A percentile compares a stretch with the other conserved stretches of the same genome.
Evolutionary conservation across 2,888 invertebrate species (phyloP).

Genomic region (Cosmia pyralina): DNA sequence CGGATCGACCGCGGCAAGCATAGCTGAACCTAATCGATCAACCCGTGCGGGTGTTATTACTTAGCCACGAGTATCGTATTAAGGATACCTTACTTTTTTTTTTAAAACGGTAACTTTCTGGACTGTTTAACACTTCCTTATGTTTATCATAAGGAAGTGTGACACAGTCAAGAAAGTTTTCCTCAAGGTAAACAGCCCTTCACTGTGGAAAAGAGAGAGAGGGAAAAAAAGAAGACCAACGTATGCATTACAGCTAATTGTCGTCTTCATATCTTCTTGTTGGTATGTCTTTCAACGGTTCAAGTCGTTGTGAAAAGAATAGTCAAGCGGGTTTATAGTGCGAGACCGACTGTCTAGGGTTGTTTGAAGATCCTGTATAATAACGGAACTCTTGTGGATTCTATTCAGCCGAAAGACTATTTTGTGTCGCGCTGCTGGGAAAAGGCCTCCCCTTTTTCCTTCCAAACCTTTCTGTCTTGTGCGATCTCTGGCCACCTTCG

Average conservation of each 20-base stretch:
- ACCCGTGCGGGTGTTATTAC: no score
- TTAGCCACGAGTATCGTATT: not conserved
- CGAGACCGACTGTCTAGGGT: accelerated
- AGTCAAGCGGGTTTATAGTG: no score
- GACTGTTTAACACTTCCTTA: no score
- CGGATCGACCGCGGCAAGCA: no score
- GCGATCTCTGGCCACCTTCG: no score
- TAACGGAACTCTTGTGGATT: not conserved
- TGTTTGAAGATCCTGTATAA: not conserved
- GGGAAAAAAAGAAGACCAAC: no score
- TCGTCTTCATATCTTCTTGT: not conserved
- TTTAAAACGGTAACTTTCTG: not conserved
- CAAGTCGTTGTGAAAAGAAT: not conserved
- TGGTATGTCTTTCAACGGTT: not conserved
- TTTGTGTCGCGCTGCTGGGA: no score
- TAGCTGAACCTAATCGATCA: no score
- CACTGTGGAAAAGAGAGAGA: not conserved
- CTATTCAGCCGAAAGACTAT: not conserved
- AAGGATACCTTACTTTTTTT: not conserved
- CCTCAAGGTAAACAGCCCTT: not conserved
- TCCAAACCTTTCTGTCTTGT: no score
- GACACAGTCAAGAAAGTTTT: not conserved
- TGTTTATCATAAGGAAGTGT: not conserved
- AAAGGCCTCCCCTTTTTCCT: no score
- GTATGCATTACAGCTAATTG: no score